Conservation (phyloP, 2,113 vertebrate species). For the Melanerpes aurifrons region DNA sequence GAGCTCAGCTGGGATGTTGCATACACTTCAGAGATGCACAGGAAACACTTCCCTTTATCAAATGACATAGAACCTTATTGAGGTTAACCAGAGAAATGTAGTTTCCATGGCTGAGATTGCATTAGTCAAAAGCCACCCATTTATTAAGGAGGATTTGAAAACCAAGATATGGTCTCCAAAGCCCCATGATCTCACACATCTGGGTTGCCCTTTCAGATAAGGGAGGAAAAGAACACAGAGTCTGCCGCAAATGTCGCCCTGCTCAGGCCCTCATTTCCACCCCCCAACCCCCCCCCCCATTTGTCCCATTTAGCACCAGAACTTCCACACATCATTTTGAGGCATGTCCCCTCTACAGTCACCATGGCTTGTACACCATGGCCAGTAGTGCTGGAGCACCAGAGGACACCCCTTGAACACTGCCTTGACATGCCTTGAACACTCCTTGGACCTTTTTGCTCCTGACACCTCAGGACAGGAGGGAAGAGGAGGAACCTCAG, state of each 20-base stretch:
- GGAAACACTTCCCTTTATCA: not conserved
- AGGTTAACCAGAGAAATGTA: not conserved
- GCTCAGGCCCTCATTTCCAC: not conserved
- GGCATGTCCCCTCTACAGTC: rapidly evolving
- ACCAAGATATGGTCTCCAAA: not conserved
- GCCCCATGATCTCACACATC: not conserved
- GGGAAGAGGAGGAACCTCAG: rapidly evolving
- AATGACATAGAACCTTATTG: not conserved
- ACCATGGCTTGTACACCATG: rapidly evolving
- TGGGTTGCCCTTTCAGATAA: not conserved
- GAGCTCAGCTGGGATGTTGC: not conserved
- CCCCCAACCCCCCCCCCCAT: too few relatives aligned
- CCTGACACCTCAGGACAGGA: not conserved
- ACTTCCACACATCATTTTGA: not conserved
- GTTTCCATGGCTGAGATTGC: not conserved
- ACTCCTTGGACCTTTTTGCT: not conserved
- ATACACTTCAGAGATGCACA: not conserved
- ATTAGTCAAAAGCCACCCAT: not conserved
- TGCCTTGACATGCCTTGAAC: not conserved
- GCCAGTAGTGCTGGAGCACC: not conserved
- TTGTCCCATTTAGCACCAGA: not conserved
- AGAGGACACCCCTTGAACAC: not conserved
- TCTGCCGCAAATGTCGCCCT: not conserved
- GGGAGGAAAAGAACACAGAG: not conserved
- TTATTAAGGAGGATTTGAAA: not conserved